Base-by-base conservation (phyloP, 64 coral and sea anemone genomes). In the Exaiptasia diaphana region DNA sequence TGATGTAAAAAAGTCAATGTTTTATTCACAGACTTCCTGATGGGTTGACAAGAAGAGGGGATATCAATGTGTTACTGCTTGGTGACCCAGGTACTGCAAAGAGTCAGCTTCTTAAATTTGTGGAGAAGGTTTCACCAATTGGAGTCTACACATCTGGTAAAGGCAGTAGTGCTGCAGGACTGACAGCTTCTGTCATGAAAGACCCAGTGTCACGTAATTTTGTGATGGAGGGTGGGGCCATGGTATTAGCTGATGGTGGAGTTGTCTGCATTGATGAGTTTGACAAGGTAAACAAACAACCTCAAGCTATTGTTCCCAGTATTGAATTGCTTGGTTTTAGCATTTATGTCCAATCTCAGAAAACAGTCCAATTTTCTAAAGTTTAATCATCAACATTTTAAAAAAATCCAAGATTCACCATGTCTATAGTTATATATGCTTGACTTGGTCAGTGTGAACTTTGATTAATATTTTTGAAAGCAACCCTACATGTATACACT, bases 221-320 rank as follows among this genome's bases (percentile, higher is more conserved):
- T 40, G 90, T 99, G 30, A 99, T 99, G 95, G 95, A 99, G 42
- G 95, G 95, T 36, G 95, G 95, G 26, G 95, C 95, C 1, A 99
- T 99, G 95, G 95, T 99, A 5, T 74, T 99, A 22, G 95, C 95
- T 26, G 95, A 99, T 99, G 95, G 95, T 50, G 95, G 95, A 50
- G 95, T 99, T 33, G 95, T 99, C 4, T 99, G 95, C 44, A 99
- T 99, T 82, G 95, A 99, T 41, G 95, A 99, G 35, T 99, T 99
- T 77, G 95, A 99, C 34, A 99, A 99, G 95, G 95, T 99, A 41
- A 64, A 30, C 14, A 5, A 65, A 37, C 32, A 26, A 33, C 31
- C n/a, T 18, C 5, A n/a, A n/a, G n/a, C n/a, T n/a, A n/a, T n/a
- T n/a, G n/a, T n/a, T n/a, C n/a, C 28, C 28, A 58, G 20, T 12